Base-by-base conservation (phyloP, 2,113 vertebrate species). In the Eulemur macaco region DNA sequence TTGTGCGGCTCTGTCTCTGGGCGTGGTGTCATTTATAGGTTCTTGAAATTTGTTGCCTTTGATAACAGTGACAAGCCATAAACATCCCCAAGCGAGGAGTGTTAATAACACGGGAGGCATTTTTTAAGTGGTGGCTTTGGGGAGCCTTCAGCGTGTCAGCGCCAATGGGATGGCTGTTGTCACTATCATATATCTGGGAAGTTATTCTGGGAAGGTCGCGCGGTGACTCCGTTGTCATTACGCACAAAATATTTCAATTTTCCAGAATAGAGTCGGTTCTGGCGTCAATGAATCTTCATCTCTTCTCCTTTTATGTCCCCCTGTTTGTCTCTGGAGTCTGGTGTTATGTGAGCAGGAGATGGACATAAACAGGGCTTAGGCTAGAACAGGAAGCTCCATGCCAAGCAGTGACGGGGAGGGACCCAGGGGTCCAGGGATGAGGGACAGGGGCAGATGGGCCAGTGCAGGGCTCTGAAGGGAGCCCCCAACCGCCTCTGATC, bases 21-120 rank as follows among this genome's bases (percentile, higher is more conserved):
- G 94, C 94, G 93, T 15, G 87, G 37, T 97, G 97, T 97, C 98
- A 94, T 98, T 98, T 97, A 97, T 39, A 95, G 95, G 91, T 96
- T 96, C 98, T 97, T 96, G 95, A 98, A 98, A 98, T 98, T 96
- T 97, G 98, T 98, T 97, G 95, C 98, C 96, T 96, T 96, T 97
- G 98, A 96, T 98, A 98, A 78, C 96, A 71, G 98, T 97, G 98
- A 97, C 81, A 92, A 96, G 96, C 98, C 97, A 97, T 98, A 98
- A 96, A 97, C 98, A 97, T 97, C 97, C 96, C 97, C 82, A 0
- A 91, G 95, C 69, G 93, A 97, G 89, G 94, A 96, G 91, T 97
- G 97, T 97, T 98, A 98, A 89, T 97, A 97, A 98, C 74, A 7
- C 52, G 81, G 97, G 95, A 97, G 98, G 91, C 91, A 84, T 97